Base-by-base conservation (phyloP, 2,113 vertebrate genomes). In the Dicaeum eximium region DNA sequence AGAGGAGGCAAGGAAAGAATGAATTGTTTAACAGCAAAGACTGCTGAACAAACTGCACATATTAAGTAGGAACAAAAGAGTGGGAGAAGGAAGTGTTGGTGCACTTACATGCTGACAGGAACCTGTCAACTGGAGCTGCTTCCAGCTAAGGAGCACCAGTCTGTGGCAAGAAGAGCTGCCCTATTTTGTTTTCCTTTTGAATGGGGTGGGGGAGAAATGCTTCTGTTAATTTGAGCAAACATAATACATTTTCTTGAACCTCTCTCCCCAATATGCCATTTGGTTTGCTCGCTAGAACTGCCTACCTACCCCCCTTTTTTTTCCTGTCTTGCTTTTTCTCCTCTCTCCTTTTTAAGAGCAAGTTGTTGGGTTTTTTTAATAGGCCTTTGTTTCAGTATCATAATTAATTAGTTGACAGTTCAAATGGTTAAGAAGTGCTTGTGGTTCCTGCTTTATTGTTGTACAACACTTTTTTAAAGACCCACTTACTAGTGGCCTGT, bases 21-120 rank as follows among this genome's bases (percentile, higher is more conserved):
- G 72, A 93, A 95, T 96, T 96, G 91, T 97, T 97, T 81, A 95
- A 89, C 80, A 81, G 96, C 72, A 91, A 96, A 92, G 91, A 83
- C 80, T 80, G 90, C 82, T 92, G 83, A 92, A 85, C 88, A 88
- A 95, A 95, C 88, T 53, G 53, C 44, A 81, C 70, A 35, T 92
- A 89, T 56, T 89, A 95, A 92, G 82, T 64, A 88, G 90, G 89
- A 94, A 96, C 92, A 97, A 96, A 95, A 88, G 86, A 31, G 62
- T 80, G 86, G 75, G 87, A 96, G 81, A 92, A 97, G 90, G 93
- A 86, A 96, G 81, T 74, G 40, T 83, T 81, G 50, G 53, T 96
- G 86, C 20, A 18, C 66, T 94, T 77, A 58, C 8, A 4, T 42
- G 50, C 91, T 89, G 83, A 96, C 92, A 95, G 72, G 81, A 97